These are phyloP conservation scores for Saccostrea cuccullata DNA, from an alignment of 1,140 invertebrate species.

Conservation along the genomic window DNA sequence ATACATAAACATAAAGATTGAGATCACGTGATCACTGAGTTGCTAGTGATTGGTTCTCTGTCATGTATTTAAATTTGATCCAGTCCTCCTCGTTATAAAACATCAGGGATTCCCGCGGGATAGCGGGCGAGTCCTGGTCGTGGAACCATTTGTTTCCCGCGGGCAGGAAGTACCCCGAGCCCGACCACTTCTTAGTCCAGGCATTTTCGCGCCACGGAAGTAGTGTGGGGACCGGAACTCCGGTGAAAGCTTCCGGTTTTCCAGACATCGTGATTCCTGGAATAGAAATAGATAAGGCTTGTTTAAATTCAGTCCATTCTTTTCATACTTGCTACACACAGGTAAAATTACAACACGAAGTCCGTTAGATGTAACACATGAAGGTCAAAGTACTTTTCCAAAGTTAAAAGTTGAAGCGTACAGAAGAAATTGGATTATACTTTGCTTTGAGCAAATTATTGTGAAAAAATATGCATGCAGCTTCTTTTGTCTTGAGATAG, in stretches of 20 bases:
- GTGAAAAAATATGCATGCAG: too few species aligned
- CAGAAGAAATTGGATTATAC: too few species aligned
- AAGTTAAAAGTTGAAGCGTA: too few species aligned
- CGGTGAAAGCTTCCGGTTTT: conserved; percentile 62
- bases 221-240: conserved; percentile 65
- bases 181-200: conserved; percentile 68
- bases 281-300: background rate
- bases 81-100: conserved; percentile 76
- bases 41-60: conserved; percentile 57
- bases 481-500: too few species aligned
- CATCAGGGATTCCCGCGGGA: conserved; percentile 65
- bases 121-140: conserved; percentile 69
- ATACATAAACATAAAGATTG: background rate
- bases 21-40: background rate
- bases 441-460: too few species aligned
- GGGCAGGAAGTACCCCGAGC: conserved; percentile 70
- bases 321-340: too few species aligned
- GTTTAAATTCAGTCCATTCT: background rate
- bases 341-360: too few species aligned
- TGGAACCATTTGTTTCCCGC: conserved; percentile 69
- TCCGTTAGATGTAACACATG: too few species aligned
- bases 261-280: conserved; percentile 70
- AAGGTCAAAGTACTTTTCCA: too few species aligned
- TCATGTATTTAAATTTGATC: conserved; percentile 72
- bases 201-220: conserved; percentile 66